Percentiles rank a stretch among this genome's conserved stretches.
Conservation (phyloP, 2,888 invertebrate species). For the Halictus ligatus region DNA sequence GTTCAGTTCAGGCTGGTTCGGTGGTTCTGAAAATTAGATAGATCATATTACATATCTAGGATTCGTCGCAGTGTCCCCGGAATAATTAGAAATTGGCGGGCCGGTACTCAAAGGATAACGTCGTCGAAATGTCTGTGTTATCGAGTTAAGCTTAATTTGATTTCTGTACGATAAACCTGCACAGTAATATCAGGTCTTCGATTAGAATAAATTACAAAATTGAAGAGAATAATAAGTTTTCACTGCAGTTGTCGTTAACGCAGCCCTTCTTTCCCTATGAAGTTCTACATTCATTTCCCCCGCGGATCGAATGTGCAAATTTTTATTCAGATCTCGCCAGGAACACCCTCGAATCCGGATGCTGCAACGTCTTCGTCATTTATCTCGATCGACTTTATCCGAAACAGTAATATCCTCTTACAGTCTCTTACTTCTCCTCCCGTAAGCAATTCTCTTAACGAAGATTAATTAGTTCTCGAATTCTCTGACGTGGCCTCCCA, state of each 20-base stretch:
- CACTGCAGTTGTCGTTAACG: not conserved
- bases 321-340: slow-evolving; percentile 37
- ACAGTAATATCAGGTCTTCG: not conserved
- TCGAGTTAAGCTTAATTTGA: not conserved
- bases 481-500: slow-evolving; percentile 20
- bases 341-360: slow-evolving; percentile 24
- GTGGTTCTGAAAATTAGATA: slow-evolving; percentile 83
- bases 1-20: slow-evolving; percentile 84
- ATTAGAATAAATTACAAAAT: not conserved
- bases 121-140: not conserved
- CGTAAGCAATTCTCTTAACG: slow-evolving; percentile 66
- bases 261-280: not conserved
- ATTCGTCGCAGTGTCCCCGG: not conserved
- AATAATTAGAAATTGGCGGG: not conserved
- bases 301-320: slow-evolving; percentile 19
- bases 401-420: not conserved
- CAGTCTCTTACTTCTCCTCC: slow-evolving; percentile 43
- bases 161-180: not conserved
- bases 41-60: not conserved
- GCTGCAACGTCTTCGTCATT: slow-evolving; percentile 53
- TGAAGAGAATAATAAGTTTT: not conserved
- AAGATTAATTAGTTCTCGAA: slow-evolving; percentile 70
- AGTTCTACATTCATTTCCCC: slow-evolving; percentile 27
- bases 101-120: not conserved
- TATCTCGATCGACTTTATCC: slow-evolving; percentile 52